Evolutionary conservation across 2,797 vertebrate species (phyloP), one percentile per base, ranked within the genome.

Genomic region (Malurus splendens): DNA sequence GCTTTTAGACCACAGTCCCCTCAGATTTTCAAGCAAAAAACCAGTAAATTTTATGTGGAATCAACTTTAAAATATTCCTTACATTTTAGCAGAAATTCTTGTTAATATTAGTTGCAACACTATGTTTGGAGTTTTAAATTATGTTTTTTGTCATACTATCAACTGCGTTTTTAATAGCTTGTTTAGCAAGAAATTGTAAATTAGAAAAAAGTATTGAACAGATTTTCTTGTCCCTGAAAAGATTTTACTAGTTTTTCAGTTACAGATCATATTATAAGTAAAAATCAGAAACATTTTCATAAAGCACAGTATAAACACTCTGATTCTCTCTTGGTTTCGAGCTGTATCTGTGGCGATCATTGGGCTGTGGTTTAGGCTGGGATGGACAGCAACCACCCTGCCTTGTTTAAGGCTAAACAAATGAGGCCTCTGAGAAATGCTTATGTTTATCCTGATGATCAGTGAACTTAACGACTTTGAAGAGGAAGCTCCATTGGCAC

Each of bases 271-370:
- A 41, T 27, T 55, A 4, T 25, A 54, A 32, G 6, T 24, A 28
- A 76, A 80, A 66, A 52, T 30, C 50, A 9, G 33, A 73, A 87
- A 17, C 1, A 12, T 33, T 66, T 74, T 51, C 19, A 24, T 32
- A 36, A 64, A 78, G 12, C 19, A 17, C 6, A 24, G 7, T 18
- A 17, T 14, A 36, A 61, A 22, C 6, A 6, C 13, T 51, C 11
- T 10, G 24, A 12, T n/a, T 59, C 13, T 9, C n/a, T 13, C 12
- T 23, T n/a, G 9, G 6, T 41, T 57, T 61, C 39, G 33, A 45
- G n/a, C 12, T 33, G 8, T 16, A 6, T 27, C 54, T 55, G 3
- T 79, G 30, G 8, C 10, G 3, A 27, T 41, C n/a, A 9, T 0
- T 55, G n/a, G 6, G 5, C 14, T 78, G 8, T 18, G 22, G 1